Base-by-base conservation (phyloP, 2,888 invertebrate species). In the Orchesella flavescens region DNA sequence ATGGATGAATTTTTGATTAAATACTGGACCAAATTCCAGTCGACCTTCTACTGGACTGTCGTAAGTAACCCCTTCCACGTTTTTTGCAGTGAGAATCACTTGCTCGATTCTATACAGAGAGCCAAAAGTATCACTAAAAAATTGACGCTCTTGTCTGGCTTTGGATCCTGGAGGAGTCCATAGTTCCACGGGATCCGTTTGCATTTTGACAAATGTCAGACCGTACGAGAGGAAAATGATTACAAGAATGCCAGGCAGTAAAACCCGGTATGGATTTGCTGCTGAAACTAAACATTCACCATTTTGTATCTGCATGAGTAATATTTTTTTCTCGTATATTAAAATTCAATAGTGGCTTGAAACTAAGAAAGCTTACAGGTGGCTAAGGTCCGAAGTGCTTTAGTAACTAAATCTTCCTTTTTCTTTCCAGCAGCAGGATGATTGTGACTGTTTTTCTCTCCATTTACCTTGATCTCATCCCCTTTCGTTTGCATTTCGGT, bases 51-150 rank as follows among this genome's bases (percentile, higher is more conserved):
- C 75, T 34, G 43, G n/a, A 13, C 75, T 76, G 4, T 76, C 43
- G 59, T 76, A 76, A 9, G 49, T 24, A 1, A 76, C 75, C 4
- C 66, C 76, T 15, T 61, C 61, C 24, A 34, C 34, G 43, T 76
- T 68, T 17, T 86, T 85, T 12, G 87, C 86, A 13, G 87, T 86
- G 17, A 99, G 95, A 87, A 99, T 97, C 89, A 98, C 91, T 92
- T 97, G 97, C 90, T 98, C 97, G n/a, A 95, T 95, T 86, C 97
- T 92, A 90, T 96, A 97, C 91, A 98, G 97, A 0, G 97, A 97
- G 89, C 95, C 94, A 99, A 99, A 89, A 96, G 94, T 1, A 94
- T 94, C 93, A 90, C 99, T 98, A 90, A 96, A 99, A 91, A 94
- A 98, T 84, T 95, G 93, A 84, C 95, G 93, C 90, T 99, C 98